Evolutionary conservation across 2,797 vertebrate genomes (phyloP).

Genomic region (Pseudotriccus pelzelni): DNA sequence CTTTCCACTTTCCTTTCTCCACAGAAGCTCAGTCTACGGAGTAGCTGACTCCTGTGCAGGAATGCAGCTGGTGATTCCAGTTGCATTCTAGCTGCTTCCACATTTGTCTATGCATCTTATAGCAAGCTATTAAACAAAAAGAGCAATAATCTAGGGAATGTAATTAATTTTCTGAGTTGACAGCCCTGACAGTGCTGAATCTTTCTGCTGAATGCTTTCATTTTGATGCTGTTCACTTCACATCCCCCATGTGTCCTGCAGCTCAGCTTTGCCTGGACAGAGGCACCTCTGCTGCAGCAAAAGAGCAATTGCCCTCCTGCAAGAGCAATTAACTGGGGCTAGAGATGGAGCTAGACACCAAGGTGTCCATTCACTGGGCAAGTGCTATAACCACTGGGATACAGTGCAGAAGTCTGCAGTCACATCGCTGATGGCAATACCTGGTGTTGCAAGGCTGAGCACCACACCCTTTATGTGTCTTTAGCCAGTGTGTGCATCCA

Average conservation of each 20-base stretch:
- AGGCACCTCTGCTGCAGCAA: background rate
- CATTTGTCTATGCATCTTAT: background rate
- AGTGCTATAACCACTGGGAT: background rate
- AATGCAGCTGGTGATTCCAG: background rate
- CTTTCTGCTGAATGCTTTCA: background rate
- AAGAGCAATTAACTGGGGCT: background rate
- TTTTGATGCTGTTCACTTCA: background rate
- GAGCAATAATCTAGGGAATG: background rate
- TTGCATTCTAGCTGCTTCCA: background rate
- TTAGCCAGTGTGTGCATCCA: background rate
- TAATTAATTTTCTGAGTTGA: background rate
- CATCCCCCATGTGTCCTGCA: background rate
- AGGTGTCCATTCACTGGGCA: background rate
- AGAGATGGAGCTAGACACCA: background rate
- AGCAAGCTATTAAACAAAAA: background rate
- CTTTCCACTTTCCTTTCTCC: background rate
- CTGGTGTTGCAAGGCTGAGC: background rate
- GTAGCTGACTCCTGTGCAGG: background rate
- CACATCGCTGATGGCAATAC: background rate
- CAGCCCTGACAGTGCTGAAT: background rate
- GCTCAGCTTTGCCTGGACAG: background rate
- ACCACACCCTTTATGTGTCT: background rate
- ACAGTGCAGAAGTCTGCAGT: background rate
- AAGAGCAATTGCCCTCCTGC: background rate
- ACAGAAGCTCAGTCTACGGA: background rate